Base-by-base conservation (phyloP, 2,113 vertebrate species). In the Clupea harengus region DNA sequence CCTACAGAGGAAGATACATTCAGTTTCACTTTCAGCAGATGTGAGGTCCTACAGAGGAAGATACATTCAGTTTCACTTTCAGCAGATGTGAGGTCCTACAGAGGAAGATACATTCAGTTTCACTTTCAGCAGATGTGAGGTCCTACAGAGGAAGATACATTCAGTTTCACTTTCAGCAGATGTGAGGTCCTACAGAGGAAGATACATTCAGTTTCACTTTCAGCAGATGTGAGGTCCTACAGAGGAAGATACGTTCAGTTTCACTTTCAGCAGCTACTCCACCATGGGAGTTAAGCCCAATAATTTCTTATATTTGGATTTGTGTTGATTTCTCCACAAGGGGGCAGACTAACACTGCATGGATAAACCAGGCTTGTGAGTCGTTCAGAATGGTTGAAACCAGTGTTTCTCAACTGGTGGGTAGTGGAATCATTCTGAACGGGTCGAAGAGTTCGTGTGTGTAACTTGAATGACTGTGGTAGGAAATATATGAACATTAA, bases 171-270 rank as follows among this genome's bases (percentile, higher is more conserved):
- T n/a, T n/a, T n/a, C n/a, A 4, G 97, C 97, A 25, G 97, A 99
- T 0, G 97, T 98, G 88, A 99, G 92, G 90, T 99, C 97, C 97
- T 99, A 45, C 3, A 54, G 52, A 22, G 20, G 54, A 22, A 18
- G 22, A 60, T 1, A 7, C 1, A 2, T 60, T 60, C 54, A 60
- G 20, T 60, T 60, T 60, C 20, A 20, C n/a, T n/a, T n/a, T n/a
- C n/a, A 4, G 97, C 97, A 25, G 97, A 99, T 0, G 97, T 98
- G 88, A 99, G 92, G 90, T 99, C 97, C 97, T 99, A 45, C 3
- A 54, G 52, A 22, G 20, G 54, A 22, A 18, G 22, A 60, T 1
- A 7, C 1, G 0, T 60, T 60, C 54, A 60, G 20, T 60, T 60
- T 60, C 20, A 20, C 54, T 60, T 60, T 7, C 5, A 60, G 18